phyloP scores from a whole-genome alignment of 2,797 vertebrate genomes.

The Myiotriccus ornatus region DNA sequence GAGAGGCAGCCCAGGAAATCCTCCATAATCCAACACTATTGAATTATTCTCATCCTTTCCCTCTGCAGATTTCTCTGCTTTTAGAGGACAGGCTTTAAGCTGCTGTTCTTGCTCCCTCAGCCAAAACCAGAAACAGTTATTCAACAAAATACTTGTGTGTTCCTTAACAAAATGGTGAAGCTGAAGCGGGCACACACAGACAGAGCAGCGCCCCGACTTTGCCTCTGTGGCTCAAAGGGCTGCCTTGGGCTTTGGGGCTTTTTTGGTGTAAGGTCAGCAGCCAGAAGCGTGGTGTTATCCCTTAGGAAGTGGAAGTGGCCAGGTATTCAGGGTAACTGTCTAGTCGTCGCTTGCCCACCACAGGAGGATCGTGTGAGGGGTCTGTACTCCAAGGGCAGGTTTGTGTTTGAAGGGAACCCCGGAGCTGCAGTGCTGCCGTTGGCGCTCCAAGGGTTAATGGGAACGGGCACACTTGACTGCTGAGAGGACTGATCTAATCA shows the following conservation, averaged over 20 bases:
- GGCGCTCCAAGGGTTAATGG: slow-evolving; percentile 76
- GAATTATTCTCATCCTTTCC: slow-evolving; percentile 63
- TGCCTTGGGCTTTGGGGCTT: background rate
- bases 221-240: background rate
- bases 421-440: background rate
- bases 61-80: slow-evolving; percentile 47
- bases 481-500: slow-evolving; percentile 83
- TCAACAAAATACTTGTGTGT: background rate
- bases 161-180: background rate
- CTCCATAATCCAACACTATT: slow-evolving; percentile 50
- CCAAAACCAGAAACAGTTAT: background rate
- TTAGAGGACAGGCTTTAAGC: background rate
- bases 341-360: background rate
- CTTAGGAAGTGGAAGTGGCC: background rate
- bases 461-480: slow-evolving; percentile 74
- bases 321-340: background rate
- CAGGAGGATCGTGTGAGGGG: background rate
- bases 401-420: background rate
- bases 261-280: background rate
- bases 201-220: background rate
- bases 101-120: background rate
- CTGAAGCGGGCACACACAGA: background rate
- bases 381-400: background rate
- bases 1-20: slow-evolving; percentile 62
- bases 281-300: background rate